Conservation (phyloP, 2,797 vertebrate species). For the Enteromius paludinosus region DNA sequence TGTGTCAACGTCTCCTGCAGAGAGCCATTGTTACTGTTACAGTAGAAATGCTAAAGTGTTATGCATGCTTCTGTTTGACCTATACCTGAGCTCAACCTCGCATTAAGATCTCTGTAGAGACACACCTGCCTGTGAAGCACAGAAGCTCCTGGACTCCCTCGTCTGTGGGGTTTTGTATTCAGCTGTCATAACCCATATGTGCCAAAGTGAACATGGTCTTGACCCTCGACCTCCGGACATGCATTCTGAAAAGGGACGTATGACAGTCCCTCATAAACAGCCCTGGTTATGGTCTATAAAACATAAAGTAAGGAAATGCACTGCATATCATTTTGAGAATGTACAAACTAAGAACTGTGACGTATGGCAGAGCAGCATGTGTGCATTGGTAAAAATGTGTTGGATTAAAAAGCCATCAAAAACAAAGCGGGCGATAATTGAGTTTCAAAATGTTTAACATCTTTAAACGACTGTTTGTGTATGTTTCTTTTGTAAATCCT, state of each 20-base stretch:
- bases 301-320: neutral
- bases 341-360: slow-evolving; percentile 39
- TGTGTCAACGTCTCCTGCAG: slow-evolving; percentile 30
- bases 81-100: slow-evolving; percentile 31
- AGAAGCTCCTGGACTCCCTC: slow-evolving; percentile 21
- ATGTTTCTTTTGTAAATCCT: slow-evolving; percentile 15
- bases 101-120: slow-evolving; percentile 38
- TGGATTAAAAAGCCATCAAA: slow-evolving; percentile 43
- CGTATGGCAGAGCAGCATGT: slow-evolving; percentile 15
- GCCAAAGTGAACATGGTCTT: slow-evolving; percentile 49
- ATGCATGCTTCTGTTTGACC: slow-evolving; percentile 53
- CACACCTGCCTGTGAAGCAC: slow-evolving; percentile 31
- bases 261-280: neutral
- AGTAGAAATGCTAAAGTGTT: slow-evolving; percentile 49
- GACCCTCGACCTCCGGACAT: slow-evolving; percentile 34
- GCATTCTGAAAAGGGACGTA: slow-evolving; percentile 2
- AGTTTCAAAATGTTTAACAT: slow-evolving; percentile 29
- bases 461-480: slow-evolving; percentile 15
- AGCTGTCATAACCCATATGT: slow-evolving; percentile 39
- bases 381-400: slow-evolving; percentile 3
- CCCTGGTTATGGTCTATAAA: slow-evolving; percentile 14
- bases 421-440: slow-evolving; percentile 32
- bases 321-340: slow-evolving; percentile 38
- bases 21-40: slow-evolving; percentile 43
- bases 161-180: slow-evolving; percentile 23